Evolutionary conservation across 2,797 vertebrate genomes (phyloP), one percentile per base, ranked within the genome.

Genomic region (Molossus alvarezi): DNA sequence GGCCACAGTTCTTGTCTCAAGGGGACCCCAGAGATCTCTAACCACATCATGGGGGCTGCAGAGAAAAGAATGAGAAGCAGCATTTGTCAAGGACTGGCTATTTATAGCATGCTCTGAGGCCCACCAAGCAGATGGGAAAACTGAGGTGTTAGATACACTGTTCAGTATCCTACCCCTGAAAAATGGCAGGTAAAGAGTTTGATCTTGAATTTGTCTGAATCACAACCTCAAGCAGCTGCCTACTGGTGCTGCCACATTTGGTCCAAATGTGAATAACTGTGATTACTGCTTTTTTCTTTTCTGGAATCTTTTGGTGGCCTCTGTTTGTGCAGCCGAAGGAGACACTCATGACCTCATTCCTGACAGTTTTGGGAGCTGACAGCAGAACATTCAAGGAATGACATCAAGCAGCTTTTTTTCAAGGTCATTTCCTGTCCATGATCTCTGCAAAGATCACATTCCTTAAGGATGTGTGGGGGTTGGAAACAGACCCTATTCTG

Each of bases 361-460:
- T 71, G 0, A 60, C 88, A 64, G 14, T 37, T 71, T 25, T 45
- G 85, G 80, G 77, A 96, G 97, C 91, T 91, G 96, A 97, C 96
- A 95, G 97, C 88, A 87, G 64, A 29, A 62, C 25, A 10, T 72
- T 97, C 48, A 69, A 81, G 88, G 95, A 97, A 97, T 27, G 64
- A 95, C 13, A 57, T 97, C 88, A 81, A 14, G 14, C 58, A 1
- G 64, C 2, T 96, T 98, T 98, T 91, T 91, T 91, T 97, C 83
- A 53, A 72, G 84, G 89, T 95, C 9, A 6, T 95, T 98, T 98
- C 97, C 96, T 95, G 95, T 92, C 60, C 17, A 13, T 73, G 85
- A 95, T 88, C 90, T 97, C 96, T 93, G 80, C 45, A 95, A 91
- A 93, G 72, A 93, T 60, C 82, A 76, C 90, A 95, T 79, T 88